These are phyloP conservation scores for Eurois occulta DNA, from an alignment of 2,888 invertebrate species.

Conservation along the genomic window DNA sequence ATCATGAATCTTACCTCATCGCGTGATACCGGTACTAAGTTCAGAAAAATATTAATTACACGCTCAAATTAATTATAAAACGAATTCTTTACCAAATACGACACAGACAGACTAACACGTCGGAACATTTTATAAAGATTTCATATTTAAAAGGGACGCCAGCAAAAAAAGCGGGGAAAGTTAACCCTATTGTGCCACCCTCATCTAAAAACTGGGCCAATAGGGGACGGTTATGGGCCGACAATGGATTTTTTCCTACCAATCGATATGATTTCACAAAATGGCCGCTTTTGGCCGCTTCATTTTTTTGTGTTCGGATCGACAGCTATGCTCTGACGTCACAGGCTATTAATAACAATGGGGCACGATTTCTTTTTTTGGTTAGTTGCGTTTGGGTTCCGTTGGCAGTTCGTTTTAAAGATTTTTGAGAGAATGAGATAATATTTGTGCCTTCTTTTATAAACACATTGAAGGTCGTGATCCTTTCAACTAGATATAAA, in stretches of 20 bases:
- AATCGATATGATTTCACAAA: constrained; percentile 88
- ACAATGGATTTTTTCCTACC: constrained; percentile 88
- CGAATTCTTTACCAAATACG: constrained; percentile 58
- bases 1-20: constrained; percentile 61
- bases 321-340: constrained; percentile 67
- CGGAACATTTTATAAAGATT: constrained; percentile 76
- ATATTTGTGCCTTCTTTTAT: not conserved
- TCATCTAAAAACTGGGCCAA: constrained; percentile 88
- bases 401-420: constrained; percentile 13
- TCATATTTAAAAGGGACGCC: constrained; percentile 81
- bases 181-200: constrained; percentile 84
- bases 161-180: constrained; percentile 84
- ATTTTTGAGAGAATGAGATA: not conserved
- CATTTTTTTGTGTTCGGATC: constrained; percentile 67
- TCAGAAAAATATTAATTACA: constrained; percentile 59
- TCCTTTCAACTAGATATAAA: not conserved
- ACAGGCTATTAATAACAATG: constrained; percentile 66
- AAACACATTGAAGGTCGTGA: not conserved
- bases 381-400: constrained; percentile 42
- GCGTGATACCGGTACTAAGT: constrained; percentile 41
- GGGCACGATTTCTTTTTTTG: constrained; percentile 47
- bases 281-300: constrained; percentile 80
- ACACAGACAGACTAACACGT: constrained; percentile 64
- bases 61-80: constrained; percentile 61
- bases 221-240: constrained; percentile 80